Evolutionary conservation across 1,140 invertebrate genomes (phyloP), one percentile per base, ranked within the genome.

Genomic region (Hirudo medicinalis): DNA sequence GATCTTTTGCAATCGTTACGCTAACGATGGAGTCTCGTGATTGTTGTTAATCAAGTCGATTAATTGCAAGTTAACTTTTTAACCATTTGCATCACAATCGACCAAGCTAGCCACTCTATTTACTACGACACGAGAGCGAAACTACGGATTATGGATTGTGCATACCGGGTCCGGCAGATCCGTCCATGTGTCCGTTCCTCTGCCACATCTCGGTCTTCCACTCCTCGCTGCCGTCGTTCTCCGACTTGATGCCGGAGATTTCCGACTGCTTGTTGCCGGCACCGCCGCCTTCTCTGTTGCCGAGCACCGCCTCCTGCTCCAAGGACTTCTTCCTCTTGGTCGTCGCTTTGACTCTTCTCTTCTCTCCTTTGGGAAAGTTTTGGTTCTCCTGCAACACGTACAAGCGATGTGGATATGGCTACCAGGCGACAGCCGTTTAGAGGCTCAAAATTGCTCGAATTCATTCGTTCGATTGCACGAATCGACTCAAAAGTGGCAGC

Each of bases 121-220:
- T n/a, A n/a, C n/a, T n/a, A n/a, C 32, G 32, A 36, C 32, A 6
- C 32, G 32, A 36, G 32, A 36, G 32, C 1, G 29, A 32, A 0
- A 25, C 9, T 13, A 63, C 57, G 22, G 11, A 63, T 2, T 13
- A 22, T 36, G 19, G 29, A 63, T n/a, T 1, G 22, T 63, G 57
- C 57, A 13, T 63, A 63, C 57, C 57, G 22, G 22, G 57, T 63
- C 22, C 22, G 0, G 15, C 57, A 11, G 22, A 22, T 25, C 57
- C 57, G 57, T 63, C 29, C 57, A 63, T 32, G 29, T 63, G 57
- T 11, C 57, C 57, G 19, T 63, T 63, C 57, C 57, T 63, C 57
- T 63, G 57, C 57, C 57, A 63, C 57, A 63, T 63, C 57, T 63
- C 57, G 29, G 22, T 63, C 57, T 63, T 63, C 57, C 57, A 63